phyloP scores from a whole-genome alignment of 2,113 vertebrate genomes.

The Onychostruthus taczanowskii region DNA sequence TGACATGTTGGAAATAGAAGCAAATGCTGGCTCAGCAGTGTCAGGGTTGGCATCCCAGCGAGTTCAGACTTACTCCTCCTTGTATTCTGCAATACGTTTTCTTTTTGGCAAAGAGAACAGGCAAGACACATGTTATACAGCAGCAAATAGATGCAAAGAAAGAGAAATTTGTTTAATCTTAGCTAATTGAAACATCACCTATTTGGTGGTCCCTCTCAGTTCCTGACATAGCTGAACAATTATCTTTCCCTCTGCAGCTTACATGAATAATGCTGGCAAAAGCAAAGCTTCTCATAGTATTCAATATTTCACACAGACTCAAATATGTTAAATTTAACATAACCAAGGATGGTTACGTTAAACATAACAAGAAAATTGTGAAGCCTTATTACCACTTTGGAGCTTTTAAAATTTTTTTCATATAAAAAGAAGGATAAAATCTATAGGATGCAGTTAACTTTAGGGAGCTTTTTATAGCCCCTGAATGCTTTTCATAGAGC shows the following conservation, averaged over 20 bases:
- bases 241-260: background rate
- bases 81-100: background rate
- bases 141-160: background rate
- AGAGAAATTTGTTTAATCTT: background rate
- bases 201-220: background rate
- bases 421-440: background rate
- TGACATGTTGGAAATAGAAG: background rate
- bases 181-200: background rate
- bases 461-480: background rate
- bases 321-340: background rate
- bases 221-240: background rate
- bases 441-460: background rate
- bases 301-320: background rate
- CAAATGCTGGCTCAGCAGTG: background rate
- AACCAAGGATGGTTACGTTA: background rate
- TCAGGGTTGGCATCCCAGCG: background rate
- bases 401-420: background rate
- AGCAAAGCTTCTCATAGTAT: background rate
- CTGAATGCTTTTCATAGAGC: background rate
- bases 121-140: background rate
- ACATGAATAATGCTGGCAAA: background rate
- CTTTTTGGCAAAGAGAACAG: background rate
- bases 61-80: background rate
- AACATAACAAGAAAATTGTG: background rate
- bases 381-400: background rate